A percentile compares a stretch with the other conserved stretches of the same genome.
Evolutionary conservation across 2,113 vertebrate genomes (phyloP).

Genomic region (Lepidothrix coronata): DNA sequence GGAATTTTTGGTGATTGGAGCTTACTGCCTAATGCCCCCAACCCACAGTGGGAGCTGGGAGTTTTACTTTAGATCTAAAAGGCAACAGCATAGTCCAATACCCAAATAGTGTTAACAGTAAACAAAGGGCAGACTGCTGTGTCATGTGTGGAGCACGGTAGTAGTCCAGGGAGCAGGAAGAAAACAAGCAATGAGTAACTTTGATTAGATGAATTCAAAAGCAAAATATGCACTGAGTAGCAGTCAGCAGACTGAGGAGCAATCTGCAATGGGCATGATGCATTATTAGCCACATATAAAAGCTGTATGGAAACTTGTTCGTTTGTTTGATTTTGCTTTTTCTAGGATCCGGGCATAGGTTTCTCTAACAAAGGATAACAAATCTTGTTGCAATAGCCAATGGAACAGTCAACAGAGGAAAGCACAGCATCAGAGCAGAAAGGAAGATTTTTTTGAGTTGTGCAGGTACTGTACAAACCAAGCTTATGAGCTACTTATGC

Average conservation of each 20-base stretch:
- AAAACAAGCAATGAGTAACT: background rate
- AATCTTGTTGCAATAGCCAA: background rate
- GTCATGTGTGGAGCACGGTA: too few relatives aligned
- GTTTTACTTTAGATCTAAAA: background rate
- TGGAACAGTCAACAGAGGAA: background rate
- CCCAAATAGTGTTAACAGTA: too few relatives aligned
- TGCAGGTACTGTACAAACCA: background rate
- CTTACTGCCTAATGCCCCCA: background rate
- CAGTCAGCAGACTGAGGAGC: background rate
- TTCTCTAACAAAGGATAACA: background rate
- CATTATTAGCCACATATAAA: background rate
- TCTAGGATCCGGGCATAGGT: background rate
- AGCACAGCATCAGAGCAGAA: background rate
- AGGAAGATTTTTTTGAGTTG: background rate
- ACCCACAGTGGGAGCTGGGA: background rate
- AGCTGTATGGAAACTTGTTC: background rate
- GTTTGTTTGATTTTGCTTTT: background rate
- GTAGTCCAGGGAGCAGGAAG: background rate
- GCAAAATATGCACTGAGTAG: accelerated
- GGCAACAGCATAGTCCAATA: background rate
- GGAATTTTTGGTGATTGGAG: background rate
- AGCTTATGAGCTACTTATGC: background rate
- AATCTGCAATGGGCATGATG: background rate
- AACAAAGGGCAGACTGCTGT: too few relatives aligned
- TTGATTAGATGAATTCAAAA: background rate